Evolutionary conservation across 2,888 invertebrate genomes (phyloP).

Genomic region (Pristionchus exspectatus): DNA sequence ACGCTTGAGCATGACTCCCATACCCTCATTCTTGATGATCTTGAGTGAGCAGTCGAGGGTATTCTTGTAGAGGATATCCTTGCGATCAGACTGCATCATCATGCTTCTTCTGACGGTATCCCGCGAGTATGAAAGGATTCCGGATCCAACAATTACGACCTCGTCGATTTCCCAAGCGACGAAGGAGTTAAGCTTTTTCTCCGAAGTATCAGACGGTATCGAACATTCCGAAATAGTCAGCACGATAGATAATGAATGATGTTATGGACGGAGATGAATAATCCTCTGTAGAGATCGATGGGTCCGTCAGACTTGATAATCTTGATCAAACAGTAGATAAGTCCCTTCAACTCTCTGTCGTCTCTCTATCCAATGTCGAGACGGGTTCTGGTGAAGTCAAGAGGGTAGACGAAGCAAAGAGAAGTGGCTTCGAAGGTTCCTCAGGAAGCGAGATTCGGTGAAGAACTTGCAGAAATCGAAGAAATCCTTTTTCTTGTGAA

Average conservation of each 20-base stretch:
- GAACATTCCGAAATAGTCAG: conserved; percentile 95
- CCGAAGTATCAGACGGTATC: conserved; percentile 92
- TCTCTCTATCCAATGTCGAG: conserved; percentile 90
- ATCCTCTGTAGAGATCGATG: conserved; percentile 90
- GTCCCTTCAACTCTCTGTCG: conserved; percentile 90
- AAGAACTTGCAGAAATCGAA: too few species aligned
- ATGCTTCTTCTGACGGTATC: conserved; percentile 95
- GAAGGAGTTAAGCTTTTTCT: conserved; percentile 94
- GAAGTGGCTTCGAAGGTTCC: conserved; percentile 90
- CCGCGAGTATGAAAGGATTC: conserved; percentile 96
- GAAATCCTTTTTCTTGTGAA: too few species aligned
- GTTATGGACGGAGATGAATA: conserved; percentile 94
- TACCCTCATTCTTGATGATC: conserved; percentile 89
- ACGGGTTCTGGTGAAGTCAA: conserved; percentile 95
- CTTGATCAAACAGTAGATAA: conserved; percentile 90
- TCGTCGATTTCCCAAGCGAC: conserved; percentile 89
- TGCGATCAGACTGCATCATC: conserved; percentile 99
- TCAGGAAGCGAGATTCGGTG: too few species aligned
- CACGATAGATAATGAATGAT: conserved; percentile 92
- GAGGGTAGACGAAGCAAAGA: conserved; percentile 93
- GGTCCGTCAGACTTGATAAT: too few species aligned
- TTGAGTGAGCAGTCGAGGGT: conserved; percentile 93
- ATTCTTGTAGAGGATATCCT: conserved; percentile 91
- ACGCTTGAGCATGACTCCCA: conserved; percentile 62
- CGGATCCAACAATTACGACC: conserved; percentile 89